Conservation (phyloP, 2,888 invertebrate genomes). For the Tetropium fuscum region DNA sequence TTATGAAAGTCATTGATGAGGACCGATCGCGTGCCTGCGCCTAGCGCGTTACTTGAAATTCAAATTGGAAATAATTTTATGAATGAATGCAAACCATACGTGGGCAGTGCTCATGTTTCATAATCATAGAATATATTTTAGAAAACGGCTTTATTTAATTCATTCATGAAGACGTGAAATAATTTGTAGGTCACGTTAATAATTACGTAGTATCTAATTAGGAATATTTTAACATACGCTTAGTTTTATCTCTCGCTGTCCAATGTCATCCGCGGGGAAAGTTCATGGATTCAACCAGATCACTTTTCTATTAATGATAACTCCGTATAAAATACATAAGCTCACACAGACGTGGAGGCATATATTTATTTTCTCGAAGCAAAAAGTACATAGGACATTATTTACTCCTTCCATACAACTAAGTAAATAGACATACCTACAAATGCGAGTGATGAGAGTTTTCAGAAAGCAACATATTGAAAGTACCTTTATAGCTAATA, state of each 20-base stretch:
- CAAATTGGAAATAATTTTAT: slow-evolving; percentile 60
- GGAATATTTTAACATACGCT: slow-evolving; percentile 9
- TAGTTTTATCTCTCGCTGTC: background rate
- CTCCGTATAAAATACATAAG: too few relatives aligned
- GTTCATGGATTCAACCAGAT: background rate
- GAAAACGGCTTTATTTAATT: slow-evolving; percentile 29
- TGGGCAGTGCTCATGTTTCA: slow-evolving; percentile 46
- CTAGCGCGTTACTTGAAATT: slow-evolving; percentile 44
- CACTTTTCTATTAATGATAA: too few relatives aligned
- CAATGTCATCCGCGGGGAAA: background rate
- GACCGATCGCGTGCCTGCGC: slow-evolving; percentile 57
- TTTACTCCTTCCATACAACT: too few relatives aligned
- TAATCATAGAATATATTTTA: slow-evolving; percentile 42
- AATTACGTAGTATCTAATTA: slow-evolving; percentile 14
- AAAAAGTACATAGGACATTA: too few relatives aligned
- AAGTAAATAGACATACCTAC: too few relatives aligned
- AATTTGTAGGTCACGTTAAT: slow-evolving; percentile 19
- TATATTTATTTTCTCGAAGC: too few relatives aligned
- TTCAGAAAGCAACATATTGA: too few relatives aligned
- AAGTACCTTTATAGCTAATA: too few relatives aligned
- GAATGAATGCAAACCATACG: slow-evolving; percentile 55
- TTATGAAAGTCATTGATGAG: slow-evolving; percentile 57
- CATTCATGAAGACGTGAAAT: slow-evolving; percentile 18
- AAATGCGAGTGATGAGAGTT: too few relatives aligned
- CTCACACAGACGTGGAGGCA: too few relatives aligned